Conservation (phyloP, 2,888 invertebrate species). For the Hemistola chrysoprasaria region DNA sequence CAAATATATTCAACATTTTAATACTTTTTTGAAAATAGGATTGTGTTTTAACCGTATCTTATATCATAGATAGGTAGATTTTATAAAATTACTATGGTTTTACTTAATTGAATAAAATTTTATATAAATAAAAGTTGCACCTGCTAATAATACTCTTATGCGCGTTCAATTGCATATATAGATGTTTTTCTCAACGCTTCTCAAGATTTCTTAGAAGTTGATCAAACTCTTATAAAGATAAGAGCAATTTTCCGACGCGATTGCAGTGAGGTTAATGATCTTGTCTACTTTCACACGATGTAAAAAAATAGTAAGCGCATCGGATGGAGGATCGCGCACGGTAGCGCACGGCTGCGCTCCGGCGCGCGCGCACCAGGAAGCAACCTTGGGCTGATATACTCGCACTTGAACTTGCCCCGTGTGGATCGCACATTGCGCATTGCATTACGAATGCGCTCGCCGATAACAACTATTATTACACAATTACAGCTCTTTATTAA, state of each 20-base stretch:
- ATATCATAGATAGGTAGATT: too few species aligned
- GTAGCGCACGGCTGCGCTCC: slow-evolving; percentile 40
- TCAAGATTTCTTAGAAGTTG: slow-evolving; percentile 1
- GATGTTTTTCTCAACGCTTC: neutral
- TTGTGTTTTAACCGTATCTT: too few species aligned
- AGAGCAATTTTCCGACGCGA: slow-evolving; percentile 22
- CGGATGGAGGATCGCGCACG: slow-evolving; percentile 21
- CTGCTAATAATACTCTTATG: too few species aligned
- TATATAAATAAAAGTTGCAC: too few species aligned
- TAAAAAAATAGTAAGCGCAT: slow-evolving; percentile 20
- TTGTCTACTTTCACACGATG: slow-evolving; percentile 32
- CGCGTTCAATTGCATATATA: too few species aligned
- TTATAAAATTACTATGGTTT: too few species aligned
- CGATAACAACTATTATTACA: too few species aligned
- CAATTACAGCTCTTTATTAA: too few species aligned
- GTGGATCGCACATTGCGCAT: slow-evolving; percentile 36
- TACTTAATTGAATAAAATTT: too few species aligned
- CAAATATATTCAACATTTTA: too few species aligned
- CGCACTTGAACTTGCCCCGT: slow-evolving; percentile 75
- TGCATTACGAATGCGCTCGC: slow-evolving; percentile 14
- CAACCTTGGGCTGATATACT: slow-evolving; percentile 64
- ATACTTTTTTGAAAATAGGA: too few species aligned
- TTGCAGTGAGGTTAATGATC: slow-evolving; percentile 31
- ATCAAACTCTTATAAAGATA: slow-evolving; percentile 10
- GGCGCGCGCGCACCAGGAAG: slow-evolving; percentile 69